These are phyloP conservation scores for Nyctereutes procyonoides DNA, from an alignment of 2,113 vertebrate species.

Conservation along the genomic window DNA sequence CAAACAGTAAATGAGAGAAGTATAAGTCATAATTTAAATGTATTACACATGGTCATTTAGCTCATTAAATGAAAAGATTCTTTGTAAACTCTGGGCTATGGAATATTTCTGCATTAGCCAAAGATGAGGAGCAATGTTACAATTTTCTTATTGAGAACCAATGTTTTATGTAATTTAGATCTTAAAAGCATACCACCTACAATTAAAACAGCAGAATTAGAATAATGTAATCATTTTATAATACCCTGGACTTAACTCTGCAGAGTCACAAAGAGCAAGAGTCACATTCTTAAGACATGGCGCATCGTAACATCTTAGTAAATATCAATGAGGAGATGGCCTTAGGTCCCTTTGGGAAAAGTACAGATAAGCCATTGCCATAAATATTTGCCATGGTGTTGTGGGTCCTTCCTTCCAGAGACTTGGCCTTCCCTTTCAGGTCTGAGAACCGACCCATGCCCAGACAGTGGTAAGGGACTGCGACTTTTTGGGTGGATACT, in stretches of 20 bases:
- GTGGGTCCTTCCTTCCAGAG: neutral
- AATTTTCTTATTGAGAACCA: neutral
- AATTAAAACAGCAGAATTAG: constrained; percentile 35
- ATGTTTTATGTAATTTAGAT: neutral
- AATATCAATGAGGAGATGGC: neutral
- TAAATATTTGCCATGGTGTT: neutral
- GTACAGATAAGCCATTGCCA: neutral
- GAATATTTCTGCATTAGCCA: neutral
- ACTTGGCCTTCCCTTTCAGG: neutral
- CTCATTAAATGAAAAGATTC: constrained; percentile 56
- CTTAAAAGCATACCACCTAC: neutral
- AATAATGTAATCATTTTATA: neutral
- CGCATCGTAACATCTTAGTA: neutral
- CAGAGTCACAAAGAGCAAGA: neutral
- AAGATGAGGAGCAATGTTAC: neutral
- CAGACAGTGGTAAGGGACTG: neutral
- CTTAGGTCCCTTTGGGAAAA: neutral
- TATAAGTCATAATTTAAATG: constrained; percentile 75
- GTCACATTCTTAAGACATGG: neutral
- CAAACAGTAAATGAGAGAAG: constrained; percentile 68
- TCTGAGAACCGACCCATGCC: neutral
- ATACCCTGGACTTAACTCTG: neutral
- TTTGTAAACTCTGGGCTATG: constrained; percentile 13
- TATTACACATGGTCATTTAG: constrained; percentile 69
- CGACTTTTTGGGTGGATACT: neutral